Evolutionary conservation across 2,113 vertebrate species (phyloP), one percentile per base, ranked within the genome.

Genomic region (Antennarius striatus): DNA sequence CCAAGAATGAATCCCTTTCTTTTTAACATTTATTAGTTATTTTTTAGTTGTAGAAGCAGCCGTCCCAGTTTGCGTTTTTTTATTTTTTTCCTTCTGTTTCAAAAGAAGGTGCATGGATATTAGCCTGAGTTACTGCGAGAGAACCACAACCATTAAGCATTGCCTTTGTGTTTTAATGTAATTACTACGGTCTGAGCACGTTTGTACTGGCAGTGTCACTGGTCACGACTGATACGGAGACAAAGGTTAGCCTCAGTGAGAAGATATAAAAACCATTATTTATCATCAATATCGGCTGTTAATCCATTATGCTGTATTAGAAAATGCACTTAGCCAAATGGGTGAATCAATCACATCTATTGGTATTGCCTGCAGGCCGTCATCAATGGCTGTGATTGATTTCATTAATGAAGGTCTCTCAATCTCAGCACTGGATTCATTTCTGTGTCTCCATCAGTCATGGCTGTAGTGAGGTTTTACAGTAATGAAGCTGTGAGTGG

Each of bases 381-480:
- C 10, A 40, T 72, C 52, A 47, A 7, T 40, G 64, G 58, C 15
- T 46, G 6, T 50, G 28, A 72, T 61, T n/a, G 42, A 56, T 60
- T 58, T 32, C 28, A 5, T 51, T 39, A 49, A 53, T 17, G 30
- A 12, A 40, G 6, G 1, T 22, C 4, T 46, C 0, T 57, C 14
- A 1, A 15, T 32, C n/a, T 72, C 45, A 59, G 7, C 58, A 49
- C 29, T 57, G 9, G 16, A 39, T 57, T 10, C 11, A 6, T 67
- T 7, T 71, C 7, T 70, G 11, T 4, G 6, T 82, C 29, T 69
- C 42, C 12, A 0, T 61, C 73, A 85, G 84, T 64, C 72, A 95
- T 94, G 79, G 81, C 91, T 67, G 92, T 97, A 12, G 69, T 92
- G 50, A 90, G 90, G 75, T 94, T 96, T 55, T 95, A 95, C 71